Base-by-base conservation (phyloP, 1,140 invertebrate species). In the Diuraphis noxia region DNA sequence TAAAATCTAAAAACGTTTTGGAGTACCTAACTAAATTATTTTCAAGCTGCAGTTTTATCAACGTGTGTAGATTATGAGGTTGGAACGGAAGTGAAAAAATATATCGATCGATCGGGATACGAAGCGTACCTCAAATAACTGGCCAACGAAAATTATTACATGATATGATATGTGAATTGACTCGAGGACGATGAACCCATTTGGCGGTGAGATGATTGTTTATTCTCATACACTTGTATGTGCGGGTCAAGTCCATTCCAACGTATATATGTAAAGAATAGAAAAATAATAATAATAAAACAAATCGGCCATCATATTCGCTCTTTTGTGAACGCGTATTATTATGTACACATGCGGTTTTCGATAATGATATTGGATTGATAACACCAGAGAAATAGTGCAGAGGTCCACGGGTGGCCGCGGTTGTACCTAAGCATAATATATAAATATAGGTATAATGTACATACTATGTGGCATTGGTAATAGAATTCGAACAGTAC, bases 111-210 rank as follows among this genome's bases (percentile, higher is more conserved):
- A 86, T 86, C 85, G 34, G 30, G 34, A 82, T 41, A 72, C 52
- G 34, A 52, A 86, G 43, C 21, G 34, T 52, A 49, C 46, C 34
- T 49, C 5, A 49, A 30, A 72, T n/a, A 72, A 77, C 87, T 25
- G 38, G 36, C 49, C 52, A 19, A 88, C 56, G 56, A 77, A 77
- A 90, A 90, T 89, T 81, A 90, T 90, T 72, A 90, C 72, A 43
- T 90, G 88, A n/a, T 79, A 79, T 90, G 88, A 90, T 90, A 90
- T 43, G 88, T 90, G 88, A 72, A 43, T 72, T 79, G n/a, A 46
- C 19, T 88, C 34, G 72, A 90, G 88, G 72, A 90, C 88, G 72
- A 90, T 90, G 88, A 90, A 90, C 88, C 88, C 88, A 90, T 90
- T 86, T 79, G 88, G 88, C 88, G 72, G 88, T 40, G 30, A 77